Evolutionary conservation across 30 jellyfish, hydroid and myxozoan genomes (phyloP).

Genomic region (Cassiopea xamachana): DNA sequence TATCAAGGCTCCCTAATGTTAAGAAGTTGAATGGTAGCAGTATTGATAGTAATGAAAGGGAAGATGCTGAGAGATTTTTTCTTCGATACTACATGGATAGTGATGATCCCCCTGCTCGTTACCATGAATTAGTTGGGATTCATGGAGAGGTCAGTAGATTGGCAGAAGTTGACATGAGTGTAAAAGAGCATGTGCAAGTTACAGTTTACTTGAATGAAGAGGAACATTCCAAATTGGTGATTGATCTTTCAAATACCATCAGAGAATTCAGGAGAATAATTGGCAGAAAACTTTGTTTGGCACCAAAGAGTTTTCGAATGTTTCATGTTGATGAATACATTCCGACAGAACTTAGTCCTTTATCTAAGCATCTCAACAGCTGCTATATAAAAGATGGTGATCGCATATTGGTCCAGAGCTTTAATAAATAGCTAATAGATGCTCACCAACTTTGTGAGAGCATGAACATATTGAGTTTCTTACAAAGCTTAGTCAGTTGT

Average conservation of each 20-base stretch:
- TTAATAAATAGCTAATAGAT: neutral
- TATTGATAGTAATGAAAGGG: slow-evolving; percentile 74
- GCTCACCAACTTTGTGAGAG: neutral
- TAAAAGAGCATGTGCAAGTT: slow-evolving; percentile 22
- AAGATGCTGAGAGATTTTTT: slow-evolving; percentile 90
- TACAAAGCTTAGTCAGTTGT: too few relatives aligned
- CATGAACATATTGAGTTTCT: neutral
- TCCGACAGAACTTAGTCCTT: slow-evolving; percentile 19
- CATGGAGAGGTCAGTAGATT: slow-evolving; percentile 81
- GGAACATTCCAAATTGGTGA: slow-evolving; percentile 32
- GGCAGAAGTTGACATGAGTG: slow-evolving; percentile 85
- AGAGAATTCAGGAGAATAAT: slow-evolving; percentile 11
- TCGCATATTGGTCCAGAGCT: slow-evolving; percentile 20
- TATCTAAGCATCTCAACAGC: slow-evolving; percentile 9
- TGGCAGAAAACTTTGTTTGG: slow-evolving; percentile 40
- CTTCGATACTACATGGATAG: slow-evolving; percentile 79
- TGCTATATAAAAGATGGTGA: slow-evolving; percentile 70
- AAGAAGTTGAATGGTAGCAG: slow-evolving; percentile 81
- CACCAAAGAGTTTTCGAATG: slow-evolving; percentile 49
- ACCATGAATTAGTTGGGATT: slow-evolving; percentile 75
- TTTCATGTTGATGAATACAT: neutral
- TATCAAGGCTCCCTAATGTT: slow-evolving; percentile 82
- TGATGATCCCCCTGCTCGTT: slow-evolving; percentile 80
- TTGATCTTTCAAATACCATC: slow-evolving; percentile 37
- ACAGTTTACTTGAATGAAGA: slow-evolving; percentile 3